These are phyloP conservation scores for Nebria ingens DNA, from an alignment of 1,140 invertebrate species.

Conservation along the genomic window DNA sequence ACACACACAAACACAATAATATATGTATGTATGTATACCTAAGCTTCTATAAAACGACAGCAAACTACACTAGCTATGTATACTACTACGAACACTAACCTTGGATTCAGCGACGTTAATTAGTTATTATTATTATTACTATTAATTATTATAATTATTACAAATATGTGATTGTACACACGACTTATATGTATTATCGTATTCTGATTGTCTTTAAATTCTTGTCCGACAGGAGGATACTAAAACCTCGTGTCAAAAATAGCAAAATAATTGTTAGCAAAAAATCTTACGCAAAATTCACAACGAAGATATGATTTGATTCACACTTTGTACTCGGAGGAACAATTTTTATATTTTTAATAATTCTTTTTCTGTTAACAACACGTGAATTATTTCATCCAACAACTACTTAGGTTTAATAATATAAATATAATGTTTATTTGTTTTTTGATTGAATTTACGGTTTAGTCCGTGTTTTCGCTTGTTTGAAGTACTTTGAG, in stretches of 20 bases:
- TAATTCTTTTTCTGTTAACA: no score
- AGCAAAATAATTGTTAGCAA: neutral
- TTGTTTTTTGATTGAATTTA: no score
- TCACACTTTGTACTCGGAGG: slow-evolving; percentile 2
- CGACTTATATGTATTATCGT: neutral
- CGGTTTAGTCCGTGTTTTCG: no score
- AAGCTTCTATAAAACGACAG: no score
- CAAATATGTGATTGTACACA: slow-evolving; percentile 4
- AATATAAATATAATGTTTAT: no score
- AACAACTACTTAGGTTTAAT: no score
- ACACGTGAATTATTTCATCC: no score
- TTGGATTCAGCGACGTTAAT: neutral
- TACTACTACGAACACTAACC: neutral
- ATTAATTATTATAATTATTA: no score
- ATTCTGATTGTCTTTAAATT: slow-evolving; percentile 3
- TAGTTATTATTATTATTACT: slow-evolving; percentile 2
- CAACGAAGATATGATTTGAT: slow-evolving; percentile 8
- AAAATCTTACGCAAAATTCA: slow-evolving; percentile 1
- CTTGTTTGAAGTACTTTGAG: no score
- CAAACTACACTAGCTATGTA: neutral
- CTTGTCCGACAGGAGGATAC: slow-evolving; percentile 1
- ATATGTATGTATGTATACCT: slow-evolving; percentile 6
- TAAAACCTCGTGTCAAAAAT: neutral
- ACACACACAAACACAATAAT: neutral
- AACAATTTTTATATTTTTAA: slow-evolving; percentile 1